phyloP scores from a whole-genome alignment of 1,140 invertebrate species.

The Rhopalosiphum padi region DNA sequence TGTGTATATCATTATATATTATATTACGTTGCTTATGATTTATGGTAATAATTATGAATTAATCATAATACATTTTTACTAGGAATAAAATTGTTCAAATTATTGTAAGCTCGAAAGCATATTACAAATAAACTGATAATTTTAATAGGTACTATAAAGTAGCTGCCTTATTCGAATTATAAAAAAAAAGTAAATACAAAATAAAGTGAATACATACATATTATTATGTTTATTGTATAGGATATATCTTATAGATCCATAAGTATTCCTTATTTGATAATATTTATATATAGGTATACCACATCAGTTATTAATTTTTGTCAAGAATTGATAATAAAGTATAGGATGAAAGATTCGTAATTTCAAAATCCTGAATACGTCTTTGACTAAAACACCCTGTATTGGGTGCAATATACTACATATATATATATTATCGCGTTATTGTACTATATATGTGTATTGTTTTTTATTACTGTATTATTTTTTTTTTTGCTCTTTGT shows the following conservation, averaged over 20 bases:
- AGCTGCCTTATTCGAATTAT: too few species aligned
- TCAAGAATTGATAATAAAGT: not conserved
- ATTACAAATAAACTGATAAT: too few species aligned
- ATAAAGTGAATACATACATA: not conserved
- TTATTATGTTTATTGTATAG: not conserved
- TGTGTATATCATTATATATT: not conserved
- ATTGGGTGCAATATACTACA: not conserved
- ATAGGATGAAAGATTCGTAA: too few species aligned
- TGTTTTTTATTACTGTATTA: not conserved
- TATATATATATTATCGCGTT: not conserved
- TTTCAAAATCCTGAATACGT: not conserved
- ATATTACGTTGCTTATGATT: too few species aligned
- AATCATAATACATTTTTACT: too few species aligned
- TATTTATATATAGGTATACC: not conserved
- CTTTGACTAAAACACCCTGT: not conserved
- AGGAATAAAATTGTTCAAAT: not conserved
- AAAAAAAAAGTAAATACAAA: not conserved
- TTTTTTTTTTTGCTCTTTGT: not conserved
- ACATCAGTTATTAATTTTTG: too few species aligned
- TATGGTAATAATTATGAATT: too few species aligned
- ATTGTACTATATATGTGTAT: not conserved
- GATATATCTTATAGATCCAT: not conserved
- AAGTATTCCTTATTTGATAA: not conserved
- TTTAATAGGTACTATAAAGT: too few species aligned
- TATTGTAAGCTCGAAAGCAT: too few species aligned